Percentiles rank a stretch among this genome's conserved stretches.
phyloP scores from a whole-genome alignment of 2,113 vertebrate species.

The Petrocephalus zakoni region DNA sequence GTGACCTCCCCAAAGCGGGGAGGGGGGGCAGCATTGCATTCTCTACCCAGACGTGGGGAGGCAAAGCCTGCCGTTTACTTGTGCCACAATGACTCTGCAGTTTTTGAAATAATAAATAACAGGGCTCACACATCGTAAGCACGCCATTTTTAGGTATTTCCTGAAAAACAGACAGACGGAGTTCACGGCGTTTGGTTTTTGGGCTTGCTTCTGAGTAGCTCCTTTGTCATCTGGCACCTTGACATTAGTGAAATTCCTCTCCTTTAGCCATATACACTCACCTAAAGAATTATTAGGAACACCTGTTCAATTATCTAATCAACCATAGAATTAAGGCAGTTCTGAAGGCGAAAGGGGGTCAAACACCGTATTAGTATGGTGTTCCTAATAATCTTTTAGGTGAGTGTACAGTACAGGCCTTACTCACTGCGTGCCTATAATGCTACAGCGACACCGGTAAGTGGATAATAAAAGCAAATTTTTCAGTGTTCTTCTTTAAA shows the following conservation, averaged over 20 bases:
- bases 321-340: no score
- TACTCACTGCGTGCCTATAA: background rate
- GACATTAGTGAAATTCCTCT: background rate
- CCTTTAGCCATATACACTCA: background rate
- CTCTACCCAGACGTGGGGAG: background rate
- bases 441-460: background rate
- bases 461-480: background rate
- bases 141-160: background rate
- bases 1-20: background rate
- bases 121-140: background rate
- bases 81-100: background rate
- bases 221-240: background rate
- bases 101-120: background rate
- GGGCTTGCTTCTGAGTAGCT: background rate
- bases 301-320: no score
- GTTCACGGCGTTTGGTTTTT: background rate
- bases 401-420: background rate
- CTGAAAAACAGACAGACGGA: background rate
- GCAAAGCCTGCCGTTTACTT: background rate
- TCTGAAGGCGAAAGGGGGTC: no score
- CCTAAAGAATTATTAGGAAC: no score
- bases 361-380: no score
- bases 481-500: background rate
- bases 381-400: no score
- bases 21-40: background rate